phyloP scores from a whole-genome alignment of 1,140 invertebrate genomes.

The Pantala flavescens region DNA sequence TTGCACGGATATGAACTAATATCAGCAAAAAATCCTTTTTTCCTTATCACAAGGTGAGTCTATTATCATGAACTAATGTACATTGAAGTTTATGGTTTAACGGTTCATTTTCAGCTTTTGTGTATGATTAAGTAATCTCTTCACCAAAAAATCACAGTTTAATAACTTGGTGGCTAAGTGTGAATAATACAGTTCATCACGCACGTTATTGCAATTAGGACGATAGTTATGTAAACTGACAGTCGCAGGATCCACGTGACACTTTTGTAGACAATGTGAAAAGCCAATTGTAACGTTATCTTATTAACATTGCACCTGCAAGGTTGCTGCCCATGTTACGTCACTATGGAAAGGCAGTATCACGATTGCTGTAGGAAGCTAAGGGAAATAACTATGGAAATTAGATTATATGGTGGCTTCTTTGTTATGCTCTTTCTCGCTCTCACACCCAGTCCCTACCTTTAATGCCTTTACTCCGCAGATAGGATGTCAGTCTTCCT shows the following conservation, averaged over 20 bases:
- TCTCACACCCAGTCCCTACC: background rate
- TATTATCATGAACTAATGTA: too few relatives aligned
- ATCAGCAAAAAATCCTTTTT: too few relatives aligned
- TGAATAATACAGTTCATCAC: too few relatives aligned
- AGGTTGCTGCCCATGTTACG: background rate
- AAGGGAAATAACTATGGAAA: background rate
- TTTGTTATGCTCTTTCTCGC: background rate
- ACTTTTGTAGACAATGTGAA: background rate
- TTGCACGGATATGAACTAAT: too few relatives aligned
- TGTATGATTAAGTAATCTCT: too few relatives aligned
- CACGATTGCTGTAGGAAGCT: background rate
- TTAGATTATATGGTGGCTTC: constrained; percentile 8
- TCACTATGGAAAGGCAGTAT: constrained; percentile 5
- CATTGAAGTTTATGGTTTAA: too few relatives aligned
- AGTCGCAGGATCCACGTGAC: background rate
- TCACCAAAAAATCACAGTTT: too few relatives aligned
- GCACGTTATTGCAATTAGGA: background rate
- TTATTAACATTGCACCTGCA: constrained; percentile 2
- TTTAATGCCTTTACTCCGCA: background rate
- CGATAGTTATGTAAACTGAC: background rate
- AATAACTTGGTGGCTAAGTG: too few relatives aligned
- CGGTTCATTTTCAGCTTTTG: too few relatives aligned
- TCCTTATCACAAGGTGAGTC: too few relatives aligned
- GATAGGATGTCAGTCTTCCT: background rate
- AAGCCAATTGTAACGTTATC: background rate